These are phyloP conservation scores for Nasua narica DNA, from an alignment of 2,797 vertebrate species.

Conservation along the genomic window DNA sequence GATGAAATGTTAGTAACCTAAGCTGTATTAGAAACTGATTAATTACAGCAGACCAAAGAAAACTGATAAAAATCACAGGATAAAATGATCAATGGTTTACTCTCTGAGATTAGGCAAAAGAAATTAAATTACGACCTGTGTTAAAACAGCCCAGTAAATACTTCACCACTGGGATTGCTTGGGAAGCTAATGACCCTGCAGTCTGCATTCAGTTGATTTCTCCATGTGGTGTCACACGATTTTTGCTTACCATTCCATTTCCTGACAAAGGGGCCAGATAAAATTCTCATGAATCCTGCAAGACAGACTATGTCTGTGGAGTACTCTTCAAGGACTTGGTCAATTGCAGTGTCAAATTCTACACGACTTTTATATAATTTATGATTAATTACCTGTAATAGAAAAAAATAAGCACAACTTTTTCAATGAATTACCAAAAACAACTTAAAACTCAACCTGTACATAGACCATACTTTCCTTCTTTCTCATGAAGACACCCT, in stretches of 20 bases:
- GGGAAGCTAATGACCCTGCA: not conserved
- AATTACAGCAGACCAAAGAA: not conserved
- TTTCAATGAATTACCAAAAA: not conserved
- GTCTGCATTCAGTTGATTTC: not conserved
- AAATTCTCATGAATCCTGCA: conserved; percentile 97
- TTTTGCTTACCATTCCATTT: conserved; percentile 92
- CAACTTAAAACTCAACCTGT: not conserved
- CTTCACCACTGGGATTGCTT: not conserved
- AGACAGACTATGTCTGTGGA: conserved; percentile 92
- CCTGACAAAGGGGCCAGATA: conserved; percentile 92
- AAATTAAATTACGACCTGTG: not conserved
- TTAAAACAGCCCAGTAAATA: not conserved
- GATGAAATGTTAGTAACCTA: not conserved
- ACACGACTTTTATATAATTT: conserved; percentile 90
- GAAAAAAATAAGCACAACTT: not conserved
- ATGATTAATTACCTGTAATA: conserved; percentile 92
- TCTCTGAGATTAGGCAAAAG: not conserved
- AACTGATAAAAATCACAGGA: not conserved
- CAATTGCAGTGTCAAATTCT: conserved; percentile 92
- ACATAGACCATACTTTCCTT: not conserved
- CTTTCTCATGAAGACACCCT: not conserved
- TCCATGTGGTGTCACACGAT: not conserved
- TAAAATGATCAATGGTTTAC: not conserved
- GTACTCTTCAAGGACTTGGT: conserved; percentile 90
- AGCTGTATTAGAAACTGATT: not conserved